phyloP scores from a whole-genome alignment of 92 coral and sea anemone species.

The Actinernus sp. region DNA sequence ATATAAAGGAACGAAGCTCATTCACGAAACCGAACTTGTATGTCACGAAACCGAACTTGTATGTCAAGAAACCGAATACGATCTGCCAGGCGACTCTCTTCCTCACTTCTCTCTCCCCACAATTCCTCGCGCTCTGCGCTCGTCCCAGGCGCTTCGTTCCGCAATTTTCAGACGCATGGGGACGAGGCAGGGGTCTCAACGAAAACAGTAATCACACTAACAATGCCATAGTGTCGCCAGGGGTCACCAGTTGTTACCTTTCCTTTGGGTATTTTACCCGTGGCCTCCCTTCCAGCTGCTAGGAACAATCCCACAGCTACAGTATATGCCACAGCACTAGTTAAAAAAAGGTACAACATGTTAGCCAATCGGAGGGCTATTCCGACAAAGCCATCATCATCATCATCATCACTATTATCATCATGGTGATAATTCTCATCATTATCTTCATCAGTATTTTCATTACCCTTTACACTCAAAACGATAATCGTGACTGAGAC shows the following conservation, averaged over 20 bases:
- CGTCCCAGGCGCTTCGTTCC: no score
- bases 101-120: not conserved
- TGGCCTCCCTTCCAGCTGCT: constrained; percentile 83
- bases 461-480: no score
- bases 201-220: not conserved
- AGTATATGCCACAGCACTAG: constrained; percentile 88
- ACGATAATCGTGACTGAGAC: no score
- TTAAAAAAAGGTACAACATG: not conserved
- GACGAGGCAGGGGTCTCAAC: not conserved
- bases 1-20: no score
- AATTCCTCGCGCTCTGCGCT: not conserved
- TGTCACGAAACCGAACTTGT: no score
- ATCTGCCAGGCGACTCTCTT: no score
- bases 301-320: constrained; percentile 86
- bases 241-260: constrained; percentile 40
- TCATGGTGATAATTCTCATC: no score
- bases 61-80: no score
- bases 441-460: no score
- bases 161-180: not conserved
- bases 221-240: not conserved
- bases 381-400: not conserved
- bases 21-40: no score
- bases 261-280: constrained; percentile 84
- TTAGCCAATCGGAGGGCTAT: not conserved
- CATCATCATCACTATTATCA: no score